Percentiles rank a stretch among this genome's conserved stretches.
Conservation (phyloP, 1,140 invertebrate species). For the Drosophila obscura region DNA sequence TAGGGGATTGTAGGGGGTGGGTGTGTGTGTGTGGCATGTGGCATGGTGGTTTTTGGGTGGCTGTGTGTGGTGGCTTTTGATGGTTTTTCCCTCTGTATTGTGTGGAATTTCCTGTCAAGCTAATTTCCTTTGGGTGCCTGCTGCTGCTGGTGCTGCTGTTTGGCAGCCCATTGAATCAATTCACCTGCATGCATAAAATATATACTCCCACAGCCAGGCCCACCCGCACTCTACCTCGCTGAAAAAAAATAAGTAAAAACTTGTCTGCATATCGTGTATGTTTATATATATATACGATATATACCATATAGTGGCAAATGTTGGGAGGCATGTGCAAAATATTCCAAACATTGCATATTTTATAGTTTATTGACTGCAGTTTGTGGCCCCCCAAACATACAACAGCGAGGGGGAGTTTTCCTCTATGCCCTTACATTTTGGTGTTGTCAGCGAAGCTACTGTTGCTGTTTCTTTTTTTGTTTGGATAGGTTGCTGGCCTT, state of each 20-base stretch:
- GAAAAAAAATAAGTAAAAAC: conserved; percentile 20
- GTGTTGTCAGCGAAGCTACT: too few relatives aligned
- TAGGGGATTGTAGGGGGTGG: too few relatives aligned
- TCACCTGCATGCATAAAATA: conserved; percentile 81
- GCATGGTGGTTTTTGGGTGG: conserved; percentile 41
- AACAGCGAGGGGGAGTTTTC: conserved; percentile 14
- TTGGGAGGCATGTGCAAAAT: conserved; percentile 42
- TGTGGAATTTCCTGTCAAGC: conserved; percentile 80
- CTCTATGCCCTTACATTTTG: conserved; percentile 9
- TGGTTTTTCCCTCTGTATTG: conserved; percentile 36
- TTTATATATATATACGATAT: background rate
- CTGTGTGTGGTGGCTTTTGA: background rate
- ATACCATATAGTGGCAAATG: background rate
- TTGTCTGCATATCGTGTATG: conserved; percentile 5
- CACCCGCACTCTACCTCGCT: too few relatives aligned
- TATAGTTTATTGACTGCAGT: conserved; percentile 78
- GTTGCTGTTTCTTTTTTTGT: conserved; percentile 37
- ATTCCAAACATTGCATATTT: conserved; percentile 81
- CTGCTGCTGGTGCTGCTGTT: conserved; percentile 35
- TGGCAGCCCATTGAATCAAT: conserved; percentile 78
- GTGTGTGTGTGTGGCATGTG: conserved; percentile 15
- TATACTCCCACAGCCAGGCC: conserved; percentile 34
- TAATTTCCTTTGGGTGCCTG: conserved; percentile 79
- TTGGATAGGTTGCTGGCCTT: conserved; percentile 1
- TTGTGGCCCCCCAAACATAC: conserved; percentile 4